Conservation (phyloP, 2,797 vertebrate species). For the Molossus alvarezi region DNA sequence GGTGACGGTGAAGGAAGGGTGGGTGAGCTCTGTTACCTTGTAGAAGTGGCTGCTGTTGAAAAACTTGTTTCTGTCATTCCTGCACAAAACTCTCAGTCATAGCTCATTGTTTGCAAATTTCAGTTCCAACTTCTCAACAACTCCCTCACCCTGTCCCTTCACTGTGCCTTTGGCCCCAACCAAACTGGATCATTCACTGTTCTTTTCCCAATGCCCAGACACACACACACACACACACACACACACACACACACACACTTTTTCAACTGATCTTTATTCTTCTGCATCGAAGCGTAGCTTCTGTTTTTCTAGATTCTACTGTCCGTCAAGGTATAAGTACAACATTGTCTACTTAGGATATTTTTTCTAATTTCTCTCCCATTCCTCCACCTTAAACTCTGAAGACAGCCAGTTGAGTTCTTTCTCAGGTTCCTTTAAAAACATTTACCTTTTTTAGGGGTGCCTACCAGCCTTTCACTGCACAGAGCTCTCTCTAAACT, state of each 20-base stretch:
- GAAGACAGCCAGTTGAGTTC: neutral
- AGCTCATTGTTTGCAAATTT: neutral
- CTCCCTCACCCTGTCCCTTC: neutral
- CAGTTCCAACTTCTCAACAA: neutral
- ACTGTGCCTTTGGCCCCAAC: neutral
- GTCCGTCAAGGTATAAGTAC: neutral
- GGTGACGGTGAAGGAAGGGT: neutral
- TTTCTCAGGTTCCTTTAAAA: constrained; percentile 28
- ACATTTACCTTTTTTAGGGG: neutral
- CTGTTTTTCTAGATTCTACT: neutral
- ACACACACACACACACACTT: neutral
- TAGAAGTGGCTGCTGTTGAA: neutral
- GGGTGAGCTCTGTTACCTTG: neutral
- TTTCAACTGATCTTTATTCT: neutral
- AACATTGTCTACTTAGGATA: neutral
- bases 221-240: neutral
- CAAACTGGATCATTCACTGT: neutral
- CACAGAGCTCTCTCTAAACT: neutral
- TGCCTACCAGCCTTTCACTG: neutral
- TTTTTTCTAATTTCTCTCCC: neutral
- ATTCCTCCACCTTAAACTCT: neutral
- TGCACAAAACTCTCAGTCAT: neutral
- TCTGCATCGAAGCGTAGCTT: neutral
- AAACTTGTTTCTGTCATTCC: too few species aligned
- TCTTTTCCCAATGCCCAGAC: neutral